A percentile compares a stretch with the other conserved stretches of the same genome.
Conservation (phyloP, 2,888 invertebrate species). For the Agrilus biguttatus region DNA sequence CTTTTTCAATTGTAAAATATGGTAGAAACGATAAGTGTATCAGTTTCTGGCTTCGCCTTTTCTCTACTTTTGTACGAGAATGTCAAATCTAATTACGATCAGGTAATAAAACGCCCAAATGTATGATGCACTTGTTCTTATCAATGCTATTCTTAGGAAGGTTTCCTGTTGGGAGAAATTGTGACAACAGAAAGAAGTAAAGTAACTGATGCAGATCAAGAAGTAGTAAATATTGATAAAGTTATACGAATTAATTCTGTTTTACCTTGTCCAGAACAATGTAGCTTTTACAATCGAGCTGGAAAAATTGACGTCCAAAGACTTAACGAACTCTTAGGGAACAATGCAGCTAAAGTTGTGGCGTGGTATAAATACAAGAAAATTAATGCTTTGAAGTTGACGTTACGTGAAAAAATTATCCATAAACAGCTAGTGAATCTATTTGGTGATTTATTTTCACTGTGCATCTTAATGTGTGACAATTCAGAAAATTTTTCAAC, state of each 20-base stretch:
- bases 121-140: conserved; percentile 4
- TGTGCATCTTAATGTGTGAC: conserved; percentile 44
- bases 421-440: conserved; percentile 45
- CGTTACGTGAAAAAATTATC: conserved; percentile 46
- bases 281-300: conserved; percentile 41
- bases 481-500: conserved; percentile 38
- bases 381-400: conserved; percentile 38
- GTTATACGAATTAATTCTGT: conserved; percentile 47
- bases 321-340: conserved; percentile 37
- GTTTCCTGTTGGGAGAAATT: conserved; percentile 51
- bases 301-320: conserved; percentile 43
- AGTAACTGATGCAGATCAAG: conserved; percentile 53
- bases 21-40: conserved; percentile 21
- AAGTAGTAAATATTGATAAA: conserved; percentile 43
- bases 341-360: conserved; percentile 41
- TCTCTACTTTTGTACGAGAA: conserved; percentile 55
- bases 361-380: conserved; percentile 55
- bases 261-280: conserved; percentile 41
- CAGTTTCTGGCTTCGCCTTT: conserved; percentile 43
- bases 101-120: conserved; percentile 33
- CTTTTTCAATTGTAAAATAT: conserved; percentile 11
- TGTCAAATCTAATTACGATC: conserved; percentile 41
- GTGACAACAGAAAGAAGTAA: conserved; percentile 47
- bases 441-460: conserved; percentile 44
- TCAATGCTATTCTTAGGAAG: conserved; percentile 30